Base-by-base conservation (phyloP, 1,140 invertebrate genomes). In the Listronotus bonariensis region DNA sequence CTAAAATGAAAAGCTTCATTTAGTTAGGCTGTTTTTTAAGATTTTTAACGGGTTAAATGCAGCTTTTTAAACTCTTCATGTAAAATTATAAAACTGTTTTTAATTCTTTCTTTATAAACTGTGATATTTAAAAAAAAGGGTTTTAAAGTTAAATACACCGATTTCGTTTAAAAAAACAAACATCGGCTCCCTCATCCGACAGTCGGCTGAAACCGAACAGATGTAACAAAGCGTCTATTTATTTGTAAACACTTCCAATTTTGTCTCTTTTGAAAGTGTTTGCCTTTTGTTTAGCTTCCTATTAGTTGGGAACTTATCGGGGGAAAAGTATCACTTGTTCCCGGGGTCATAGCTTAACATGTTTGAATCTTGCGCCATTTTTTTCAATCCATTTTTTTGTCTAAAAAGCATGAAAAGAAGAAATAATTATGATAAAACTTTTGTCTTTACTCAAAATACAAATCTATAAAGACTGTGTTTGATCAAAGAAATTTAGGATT, bases 201-300 rank as follows among this genome's bases (percentile, higher is more conserved):
- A 55, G 43, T 55, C 49, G 18, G 49, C 45, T 63, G 52, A 63
- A 55, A 53, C 40, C 60, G 49, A 63, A 63, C 60, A 63, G 60
- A 63, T 63, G 60, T 63, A 63, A 63, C 60, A 63, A 55, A 63
- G 60, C 60, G 60, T 55, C 51, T 63, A 63, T 63, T 63, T 63
- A 63, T 63, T 63, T 63, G 60, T 63, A 63, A 63, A 63, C 60
- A 41, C 43, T 63, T 31, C 60, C 60, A 63, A 63, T 63, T 63
- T 54, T 63, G 60, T 63, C 52, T 63, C 52, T 55, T 63, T 62
- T 62, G 26, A 41, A 15, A 55, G 42, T 55, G 60, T 46, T 48
- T 46, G 60, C 43, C 51, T 54, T 55, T 63, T 63, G 52, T 55
- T 63, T 63, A 26, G 40, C 59, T 62, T 55, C 15, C 60, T 63